Percentiles rank a stretch among this genome's conserved stretches.
phyloP scores from a whole-genome alignment of 1,140 invertebrate species.

The Psix sp. region DNA sequence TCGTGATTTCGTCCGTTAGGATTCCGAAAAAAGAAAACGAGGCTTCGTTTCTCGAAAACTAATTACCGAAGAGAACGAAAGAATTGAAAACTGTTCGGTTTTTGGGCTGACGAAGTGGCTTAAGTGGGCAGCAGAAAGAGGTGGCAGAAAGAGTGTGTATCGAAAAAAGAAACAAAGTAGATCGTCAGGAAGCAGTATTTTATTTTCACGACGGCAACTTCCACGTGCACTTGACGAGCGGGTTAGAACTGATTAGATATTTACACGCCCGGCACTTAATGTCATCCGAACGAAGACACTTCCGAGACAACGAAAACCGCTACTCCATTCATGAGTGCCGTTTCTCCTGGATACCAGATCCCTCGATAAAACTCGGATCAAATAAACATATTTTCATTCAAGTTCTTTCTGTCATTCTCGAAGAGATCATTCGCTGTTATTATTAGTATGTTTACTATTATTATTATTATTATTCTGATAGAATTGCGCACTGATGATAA shows the following conservation, averaged over 20 bases:
- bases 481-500: no score
- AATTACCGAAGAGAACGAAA: no score
- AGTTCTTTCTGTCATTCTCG: not conserved
- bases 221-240: slow-evolving; percentile 35
- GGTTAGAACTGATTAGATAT: slow-evolving; percentile 54
- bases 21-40: no score
- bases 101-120: no score
- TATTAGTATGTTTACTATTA: not conserved
- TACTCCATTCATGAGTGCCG: slow-evolving; percentile 61
- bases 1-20: no score
- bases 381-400: slow-evolving; percentile 32
- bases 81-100: no score
- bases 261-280: slow-evolving; percentile 60
- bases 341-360: slow-evolving; percentile 49
- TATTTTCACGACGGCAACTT: slow-evolving; percentile 29
- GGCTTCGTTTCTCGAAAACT: no score
- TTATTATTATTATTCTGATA: no score
- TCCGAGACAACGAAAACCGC: slow-evolving; percentile 67
- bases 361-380: slow-evolving; percentile 31
- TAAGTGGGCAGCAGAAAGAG: not conserved
- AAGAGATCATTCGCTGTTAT: not conserved
- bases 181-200: slow-evolving; percentile 40
- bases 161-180: not conserved
- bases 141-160: not conserved
- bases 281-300: slow-evolving; percentile 49